Evolutionary conservation across 2,888 invertebrate genomes (phyloP), one percentile per base, ranked within the genome.

Genomic region (Drosophila acutilabella): DNA sequence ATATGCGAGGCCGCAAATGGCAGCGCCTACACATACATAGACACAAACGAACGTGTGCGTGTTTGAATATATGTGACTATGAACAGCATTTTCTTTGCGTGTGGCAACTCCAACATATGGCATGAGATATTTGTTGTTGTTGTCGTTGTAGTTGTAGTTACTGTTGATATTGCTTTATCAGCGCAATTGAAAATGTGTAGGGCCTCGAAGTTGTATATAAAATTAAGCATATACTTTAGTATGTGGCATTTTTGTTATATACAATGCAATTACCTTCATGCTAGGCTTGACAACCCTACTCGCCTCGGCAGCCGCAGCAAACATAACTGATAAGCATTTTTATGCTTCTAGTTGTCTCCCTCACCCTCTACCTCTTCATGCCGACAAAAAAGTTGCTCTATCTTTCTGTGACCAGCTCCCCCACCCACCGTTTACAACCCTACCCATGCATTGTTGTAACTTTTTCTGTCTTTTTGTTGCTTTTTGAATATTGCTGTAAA

Each of bases 31-130:
- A 48, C 33, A 11, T n/a, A 10, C 33, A 10, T 57, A 23, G 4
- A 23, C 30, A 30, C 30, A 30, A 30, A 4, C 33, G 8, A 52
- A 36, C 45, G 38, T 36, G 20, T 48, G 38, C 26, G 58, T 62
- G 16, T 57, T 6, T 57, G 20, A 47, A 30, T 16, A 16, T 59
- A 47, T 41, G 30, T 56, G 33, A 18, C 62, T 50, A 74, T 33
- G 14, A 52, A 20, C 23, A 76, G 57, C 48, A 60, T 71, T 71
- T 83, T 69, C 88, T 69, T 79, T 80, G 88, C 82, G 80, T 88
- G 86, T 83, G 82, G 82, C 82, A 88, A 69, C 89, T 88, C 75
- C 64, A 82, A 71, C 89, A 83, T 88, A 83, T 88, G 86, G 83
- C 59, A 73, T 47, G 58, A 44, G 41, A 51, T 64, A 58, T 42